Conservation (phyloP, 2,113 vertebrate genomes). For the Zosterops pallidus region DNA sequence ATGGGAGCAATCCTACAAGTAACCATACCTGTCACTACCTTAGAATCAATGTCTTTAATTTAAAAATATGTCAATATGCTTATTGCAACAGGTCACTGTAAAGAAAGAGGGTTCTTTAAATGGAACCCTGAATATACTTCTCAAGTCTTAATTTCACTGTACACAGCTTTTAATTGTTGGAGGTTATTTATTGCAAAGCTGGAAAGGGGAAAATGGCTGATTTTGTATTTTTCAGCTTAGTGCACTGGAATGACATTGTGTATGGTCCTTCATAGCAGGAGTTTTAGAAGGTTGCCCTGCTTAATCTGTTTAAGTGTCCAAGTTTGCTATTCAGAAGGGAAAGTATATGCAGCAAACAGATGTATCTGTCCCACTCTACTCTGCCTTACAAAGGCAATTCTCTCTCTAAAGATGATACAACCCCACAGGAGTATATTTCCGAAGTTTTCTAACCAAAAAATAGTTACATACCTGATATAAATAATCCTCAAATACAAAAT, state of each 20-base stretch:
- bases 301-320: not conserved
- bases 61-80: not conserved
- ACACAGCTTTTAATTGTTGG: not conserved
- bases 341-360: not conserved
- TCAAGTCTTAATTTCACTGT: not conserved
- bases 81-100: not conserved
- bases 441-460: not conserved
- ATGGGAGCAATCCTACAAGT: not conserved
- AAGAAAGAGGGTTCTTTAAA: not conserved
- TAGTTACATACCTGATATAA: conserved; percentile 89
- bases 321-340: not conserved
- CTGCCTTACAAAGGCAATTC: not conserved
- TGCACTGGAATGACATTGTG: not conserved
- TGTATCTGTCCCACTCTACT: not conserved
- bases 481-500: conserved; percentile 99
- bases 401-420: not conserved
- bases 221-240: not conserved
- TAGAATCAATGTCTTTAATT: not conserved
- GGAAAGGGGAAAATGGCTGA: not conserved
- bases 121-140: not conserved
- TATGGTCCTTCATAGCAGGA: not conserved
- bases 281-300: not conserved
- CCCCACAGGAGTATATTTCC: not conserved
- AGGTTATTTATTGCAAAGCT: not conserved
- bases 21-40: not conserved